Evolutionary conservation across 2,113 vertebrate genomes (phyloP).

Genomic region (Gallinago undulata): DNA sequence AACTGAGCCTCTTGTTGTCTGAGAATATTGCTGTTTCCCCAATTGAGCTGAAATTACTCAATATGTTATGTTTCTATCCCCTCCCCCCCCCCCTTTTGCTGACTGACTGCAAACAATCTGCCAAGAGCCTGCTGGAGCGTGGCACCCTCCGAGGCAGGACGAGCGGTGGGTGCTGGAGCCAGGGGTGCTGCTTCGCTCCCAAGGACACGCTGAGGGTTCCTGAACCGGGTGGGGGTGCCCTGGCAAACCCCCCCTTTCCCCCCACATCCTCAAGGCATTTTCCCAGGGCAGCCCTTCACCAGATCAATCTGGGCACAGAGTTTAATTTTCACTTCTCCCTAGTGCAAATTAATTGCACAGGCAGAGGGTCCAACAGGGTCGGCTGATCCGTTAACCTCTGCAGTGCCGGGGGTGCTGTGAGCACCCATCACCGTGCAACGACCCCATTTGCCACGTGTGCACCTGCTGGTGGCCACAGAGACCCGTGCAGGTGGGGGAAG

Average conservation of each 20-base stretch:
- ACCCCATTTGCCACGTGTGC: rapidly evolving
- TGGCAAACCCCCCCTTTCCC: neutral
- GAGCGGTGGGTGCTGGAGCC: neutral
- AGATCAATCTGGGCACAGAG: neutral
- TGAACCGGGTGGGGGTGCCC: neutral
- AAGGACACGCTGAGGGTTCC: neutral
- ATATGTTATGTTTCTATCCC: rapidly evolving
- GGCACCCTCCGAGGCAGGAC: neutral
- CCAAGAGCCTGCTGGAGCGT: neutral
- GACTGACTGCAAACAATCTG: neutral
- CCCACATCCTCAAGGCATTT: neutral
- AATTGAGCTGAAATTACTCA: neutral
- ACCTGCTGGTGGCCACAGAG: neutral
- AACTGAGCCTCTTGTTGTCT: neutral
- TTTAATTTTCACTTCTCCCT: neutral
- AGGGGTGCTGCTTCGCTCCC: neutral
- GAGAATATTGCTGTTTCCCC: neutral
- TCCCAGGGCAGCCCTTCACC: neutral
- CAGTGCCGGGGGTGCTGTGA: neutral
- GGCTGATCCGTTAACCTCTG: neutral
- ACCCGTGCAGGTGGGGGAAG: neutral
- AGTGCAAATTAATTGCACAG: neutral
- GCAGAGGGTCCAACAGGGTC: neutral
- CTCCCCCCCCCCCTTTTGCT: neutral
- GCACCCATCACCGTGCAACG: rapidly evolving